Evolutionary conservation across 2,888 invertebrate species (phyloP).

Genomic region (Trachelus tabidus): DNA sequence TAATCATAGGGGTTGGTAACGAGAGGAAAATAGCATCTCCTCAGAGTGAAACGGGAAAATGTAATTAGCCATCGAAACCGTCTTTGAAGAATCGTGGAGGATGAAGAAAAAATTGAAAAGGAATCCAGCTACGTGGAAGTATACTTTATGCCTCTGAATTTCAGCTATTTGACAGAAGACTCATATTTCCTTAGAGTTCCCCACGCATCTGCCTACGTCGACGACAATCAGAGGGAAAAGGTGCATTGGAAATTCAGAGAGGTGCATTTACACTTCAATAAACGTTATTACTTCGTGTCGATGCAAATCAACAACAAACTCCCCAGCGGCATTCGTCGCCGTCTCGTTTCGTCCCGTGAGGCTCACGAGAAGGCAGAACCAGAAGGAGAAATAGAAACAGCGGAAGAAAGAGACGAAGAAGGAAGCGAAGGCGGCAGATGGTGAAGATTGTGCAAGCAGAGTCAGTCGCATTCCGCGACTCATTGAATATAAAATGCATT

Average conservation of each 20-base stretch:
- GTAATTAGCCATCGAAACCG: no score
- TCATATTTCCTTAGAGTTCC: neutral
- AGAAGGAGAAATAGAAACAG: no score
- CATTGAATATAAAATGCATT: slow-evolving; percentile 32
- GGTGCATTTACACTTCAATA: slow-evolving; percentile 52
- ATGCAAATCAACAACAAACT: slow-evolving; percentile 48
- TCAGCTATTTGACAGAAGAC: no score
- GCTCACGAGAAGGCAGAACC: no score
- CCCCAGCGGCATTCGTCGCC: slow-evolving; percentile 1
- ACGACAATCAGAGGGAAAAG: slow-evolving; percentile 9
- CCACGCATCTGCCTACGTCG: neutral
- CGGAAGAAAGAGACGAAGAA: neutral
- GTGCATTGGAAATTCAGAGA: slow-evolving; percentile 43
- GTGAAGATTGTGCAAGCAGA: slow-evolving; percentile 12
- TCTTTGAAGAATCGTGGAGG: no score
- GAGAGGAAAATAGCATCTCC: no score
- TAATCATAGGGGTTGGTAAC: no score
- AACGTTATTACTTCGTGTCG: slow-evolving; percentile 51
- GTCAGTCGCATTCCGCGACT: slow-evolving; percentile 14
- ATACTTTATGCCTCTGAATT: no score
- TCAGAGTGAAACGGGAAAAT: no score
- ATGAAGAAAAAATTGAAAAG: no score
- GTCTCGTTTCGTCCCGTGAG: no score
- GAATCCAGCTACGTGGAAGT: neutral
- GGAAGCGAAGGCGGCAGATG: slow-evolving; percentile 1